phyloP scores from a whole-genome alignment of 2,797 vertebrate genomes.

The Pachyuromys duprasi region DNA sequence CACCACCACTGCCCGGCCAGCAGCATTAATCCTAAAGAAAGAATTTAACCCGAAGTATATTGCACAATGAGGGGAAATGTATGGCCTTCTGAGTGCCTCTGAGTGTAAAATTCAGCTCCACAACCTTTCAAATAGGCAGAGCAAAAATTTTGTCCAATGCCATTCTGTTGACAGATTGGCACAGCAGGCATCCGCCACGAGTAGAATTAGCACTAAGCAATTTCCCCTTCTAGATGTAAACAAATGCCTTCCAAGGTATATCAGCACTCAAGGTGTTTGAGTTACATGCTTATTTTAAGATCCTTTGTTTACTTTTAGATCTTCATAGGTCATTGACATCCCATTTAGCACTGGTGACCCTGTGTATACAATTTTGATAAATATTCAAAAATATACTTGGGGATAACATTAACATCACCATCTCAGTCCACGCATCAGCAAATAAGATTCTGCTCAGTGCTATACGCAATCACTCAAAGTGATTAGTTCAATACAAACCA shows the following conservation, averaged over 20 bases:
- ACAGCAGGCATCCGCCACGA: constrained; percentile 83
- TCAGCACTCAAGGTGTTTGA: constrained; percentile 88
- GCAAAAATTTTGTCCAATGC: constrained; percentile 56
- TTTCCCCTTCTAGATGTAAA: constrained; percentile 89
- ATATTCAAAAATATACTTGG: constrained; percentile 92
- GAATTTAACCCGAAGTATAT: background rate
- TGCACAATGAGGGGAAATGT: background rate
- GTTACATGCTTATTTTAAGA: constrained; percentile 92
- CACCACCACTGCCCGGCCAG: too few species aligned
- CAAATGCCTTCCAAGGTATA: constrained; percentile 88
- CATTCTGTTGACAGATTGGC: constrained; percentile 77
- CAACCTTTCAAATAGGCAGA: constrained; percentile 67
- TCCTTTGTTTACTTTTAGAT: constrained; percentile 94
- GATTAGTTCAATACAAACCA: constrained; percentile 89
- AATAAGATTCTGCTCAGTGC: constrained; percentile 90
- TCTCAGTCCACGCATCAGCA: constrained; percentile 91
- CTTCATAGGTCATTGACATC: constrained; percentile 93
- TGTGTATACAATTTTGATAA: constrained; percentile 92
- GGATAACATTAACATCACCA: constrained; percentile 93
- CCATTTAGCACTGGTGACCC: constrained; percentile 93
- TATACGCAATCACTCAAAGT: constrained; percentile 87
- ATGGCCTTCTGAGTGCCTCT: background rate
- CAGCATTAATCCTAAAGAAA: background rate
- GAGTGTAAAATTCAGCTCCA: background rate
- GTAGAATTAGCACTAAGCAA: constrained; percentile 86